Base-by-base conservation (phyloP, 2,888 invertebrate species). In the Pterobdella sp. region DNA sequence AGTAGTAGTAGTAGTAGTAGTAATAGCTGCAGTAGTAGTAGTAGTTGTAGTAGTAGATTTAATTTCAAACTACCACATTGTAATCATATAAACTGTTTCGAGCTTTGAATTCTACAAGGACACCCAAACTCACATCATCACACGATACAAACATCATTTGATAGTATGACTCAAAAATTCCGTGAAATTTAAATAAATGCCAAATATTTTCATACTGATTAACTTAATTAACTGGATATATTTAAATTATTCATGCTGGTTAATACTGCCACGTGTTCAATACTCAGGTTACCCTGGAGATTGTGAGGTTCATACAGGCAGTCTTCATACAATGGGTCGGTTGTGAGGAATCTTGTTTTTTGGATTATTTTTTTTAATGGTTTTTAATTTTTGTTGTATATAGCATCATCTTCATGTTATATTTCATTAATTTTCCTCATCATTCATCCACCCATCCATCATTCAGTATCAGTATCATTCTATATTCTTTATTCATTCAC, bases 271-370 rank as follows among this genome's bases (percentile, higher is more conserved):
- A 14, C 18, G 7, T 7, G 7, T 42, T 42, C 7, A 7, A 42
- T 14, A 42, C 18, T 42, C 60, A 56, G 60, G 60, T 56, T 37
- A 96, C 98, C 1, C 88, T 99, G 78, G 98, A 99, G 86, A 90
- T 98, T 76, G 98, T 99, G 75, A 89, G 98, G 79, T 97, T 95
- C 85, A 89, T 95, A 79, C 93, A 93, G 87, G 92, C 85, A 65
- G 80, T 84, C 76, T 86, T 85, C 78, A 86, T 86, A 69, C 85
- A 86, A 77, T 84, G 84, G 85, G 85, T 85, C 78, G 79, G 70
- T 74, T 35, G n/a, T 29, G 18, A 63, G n/a, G 1, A 36, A 35
- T 74, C 37, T n/a, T 65, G 10, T 26, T 34, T 37, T 31, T 42
- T 37, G 42, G 29, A 36, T 22, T 68, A 36, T 3, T 7, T 34